phyloP scores from a whole-genome alignment of 1,140 invertebrate species.

The Drosophila orosa region DNA sequence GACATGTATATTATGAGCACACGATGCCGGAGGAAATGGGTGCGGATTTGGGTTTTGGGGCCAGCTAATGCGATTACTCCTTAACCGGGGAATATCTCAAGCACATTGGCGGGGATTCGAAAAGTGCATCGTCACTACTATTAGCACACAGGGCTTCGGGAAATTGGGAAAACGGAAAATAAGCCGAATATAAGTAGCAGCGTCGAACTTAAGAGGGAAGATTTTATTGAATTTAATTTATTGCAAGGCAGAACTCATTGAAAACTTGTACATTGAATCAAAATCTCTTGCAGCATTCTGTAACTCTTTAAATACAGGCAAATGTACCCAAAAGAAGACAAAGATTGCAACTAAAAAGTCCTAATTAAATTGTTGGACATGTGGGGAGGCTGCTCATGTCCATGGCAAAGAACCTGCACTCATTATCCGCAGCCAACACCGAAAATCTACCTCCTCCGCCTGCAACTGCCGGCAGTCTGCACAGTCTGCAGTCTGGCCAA shows the following conservation, averaged over 20 bases:
- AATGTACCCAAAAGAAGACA: not conserved
- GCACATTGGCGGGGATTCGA: not conserved
- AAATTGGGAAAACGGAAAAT: slow-evolving; percentile 16
- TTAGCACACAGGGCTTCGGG: slow-evolving; percentile 29
- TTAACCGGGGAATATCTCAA: slow-evolving; percentile 28
- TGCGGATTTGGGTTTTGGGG: slow-evolving; percentile 15
- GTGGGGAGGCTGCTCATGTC: not conserved
- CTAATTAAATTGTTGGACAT: slow-evolving; percentile 12
- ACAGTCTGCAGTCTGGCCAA: slow-evolving; percentile 23
- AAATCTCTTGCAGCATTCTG: no score
- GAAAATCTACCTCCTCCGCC: slow-evolving; percentile 1
- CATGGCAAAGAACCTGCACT: slow-evolving; percentile 28
- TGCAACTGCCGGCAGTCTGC: slow-evolving; percentile 3
- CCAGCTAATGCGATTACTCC: slow-evolving; percentile 52
- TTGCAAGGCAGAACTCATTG: no score
- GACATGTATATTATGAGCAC: slow-evolving; percentile 74
- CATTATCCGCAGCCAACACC: slow-evolving; percentile 21
- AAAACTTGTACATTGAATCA: no score
- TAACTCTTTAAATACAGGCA: no score
- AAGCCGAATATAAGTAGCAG: slow-evolving; percentile 5
- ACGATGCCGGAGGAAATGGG: slow-evolving; percentile 49
- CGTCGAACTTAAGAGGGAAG: not conserved
- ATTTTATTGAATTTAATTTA: slow-evolving; percentile 14
- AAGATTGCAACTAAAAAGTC: not conserved
- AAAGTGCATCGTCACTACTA: slow-evolving; percentile 61